Base-by-base conservation (phyloP, 2,888 invertebrate species). In the Clistopyga incitator region DNA sequence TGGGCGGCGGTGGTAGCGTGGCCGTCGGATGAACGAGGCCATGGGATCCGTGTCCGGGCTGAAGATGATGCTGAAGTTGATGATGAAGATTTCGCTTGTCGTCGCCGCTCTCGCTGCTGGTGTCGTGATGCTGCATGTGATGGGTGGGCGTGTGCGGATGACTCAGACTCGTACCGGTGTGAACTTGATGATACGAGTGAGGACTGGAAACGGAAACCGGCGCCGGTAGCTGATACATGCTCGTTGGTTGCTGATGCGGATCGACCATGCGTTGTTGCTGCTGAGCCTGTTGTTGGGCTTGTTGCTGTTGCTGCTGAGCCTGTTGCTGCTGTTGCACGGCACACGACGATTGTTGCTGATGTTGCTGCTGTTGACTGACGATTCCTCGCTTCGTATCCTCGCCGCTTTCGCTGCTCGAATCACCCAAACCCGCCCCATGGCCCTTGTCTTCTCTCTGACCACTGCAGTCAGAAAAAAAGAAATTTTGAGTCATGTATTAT, bases 351-450 rank as follows among this genome's bases (percentile, higher is more conserved):
- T 87, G 84, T 18, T 87, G 89, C 67, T 85, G 87, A 50, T 86
- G 86, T 15, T 64, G 86, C 6, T 86, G 78, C 18, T 86, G 75
- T 68, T 90, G 90, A 15, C 87, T 84, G 3, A 89, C 87, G 3
- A 89, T 88, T 29, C 90, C 90, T 50, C 92, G 88, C 81, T 92
- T 92, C 18, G 89, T 88, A 56, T 93, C 93, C 81, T 93, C 93
- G 18, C 93, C 93, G 82, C 92, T 92, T 70, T 93, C 93, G 88
- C 93, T 92, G 82, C 93, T 92, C 54, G 93, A 90, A 56, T 93
- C 93, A 0, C 90, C 92, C 8, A 92, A 77, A 15, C 90, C 91
- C 2, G 90, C 89, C 29, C 89, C 90, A 80, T 92, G 92, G 61
- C 89, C 87, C 82, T 93, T 93, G 70, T 92, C 93, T 78, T 93